Conservation (phyloP, 1,140 invertebrate species). For the Bacillus rossius region DNA sequence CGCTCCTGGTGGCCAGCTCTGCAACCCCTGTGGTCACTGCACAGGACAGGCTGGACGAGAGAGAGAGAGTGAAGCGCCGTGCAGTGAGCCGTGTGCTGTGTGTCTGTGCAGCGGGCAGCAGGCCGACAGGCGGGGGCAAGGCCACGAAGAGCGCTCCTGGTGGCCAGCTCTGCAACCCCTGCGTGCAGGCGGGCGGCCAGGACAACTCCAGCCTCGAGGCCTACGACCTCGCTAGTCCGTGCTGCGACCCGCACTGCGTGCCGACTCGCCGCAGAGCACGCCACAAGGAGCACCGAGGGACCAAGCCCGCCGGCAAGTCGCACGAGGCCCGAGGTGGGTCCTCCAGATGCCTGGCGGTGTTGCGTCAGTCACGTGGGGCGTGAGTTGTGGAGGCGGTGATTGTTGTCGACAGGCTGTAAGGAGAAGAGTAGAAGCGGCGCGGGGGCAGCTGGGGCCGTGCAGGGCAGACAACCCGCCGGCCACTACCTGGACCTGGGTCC, state of each 20-base stretch:
- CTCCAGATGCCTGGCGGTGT: too few relatives aligned
- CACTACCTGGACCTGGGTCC: slow-evolving; percentile 52
- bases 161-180: slow-evolving; percentile 63
- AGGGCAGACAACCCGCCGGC: neutral
- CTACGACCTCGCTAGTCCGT: slow-evolving; percentile 75
- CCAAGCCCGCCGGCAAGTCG: slow-evolving; percentile 42
- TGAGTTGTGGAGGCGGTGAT: too few relatives aligned
- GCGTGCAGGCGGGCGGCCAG: slow-evolving; percentile 52
- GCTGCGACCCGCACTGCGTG: slow-evolving; percentile 77
- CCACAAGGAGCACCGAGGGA: slow-evolving; percentile 50
- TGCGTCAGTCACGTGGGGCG: too few relatives aligned
- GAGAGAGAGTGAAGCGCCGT: too few relatives aligned
- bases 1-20: slow-evolving; percentile 46
- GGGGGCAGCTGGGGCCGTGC: neutral
- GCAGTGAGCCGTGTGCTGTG: too few relatives aligned
- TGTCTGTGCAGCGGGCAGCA: too few relatives aligned
- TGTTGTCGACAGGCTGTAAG: slow-evolving; percentile 8
- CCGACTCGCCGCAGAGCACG: slow-evolving; percentile 58
- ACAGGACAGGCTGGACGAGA: too few relatives aligned
- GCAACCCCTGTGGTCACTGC: slow-evolving; percentile 71
- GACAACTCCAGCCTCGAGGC: slow-evolving; percentile 73
- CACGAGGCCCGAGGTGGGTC: slow-evolving; percentile 23
- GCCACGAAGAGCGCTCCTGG: neutral
- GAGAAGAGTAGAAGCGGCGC: neutral
- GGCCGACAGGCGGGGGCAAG: neutral